These are phyloP conservation scores for Icerya purchasi DNA, from an alignment of 2,888 invertebrate genomes.

Conservation along the genomic window DNA sequence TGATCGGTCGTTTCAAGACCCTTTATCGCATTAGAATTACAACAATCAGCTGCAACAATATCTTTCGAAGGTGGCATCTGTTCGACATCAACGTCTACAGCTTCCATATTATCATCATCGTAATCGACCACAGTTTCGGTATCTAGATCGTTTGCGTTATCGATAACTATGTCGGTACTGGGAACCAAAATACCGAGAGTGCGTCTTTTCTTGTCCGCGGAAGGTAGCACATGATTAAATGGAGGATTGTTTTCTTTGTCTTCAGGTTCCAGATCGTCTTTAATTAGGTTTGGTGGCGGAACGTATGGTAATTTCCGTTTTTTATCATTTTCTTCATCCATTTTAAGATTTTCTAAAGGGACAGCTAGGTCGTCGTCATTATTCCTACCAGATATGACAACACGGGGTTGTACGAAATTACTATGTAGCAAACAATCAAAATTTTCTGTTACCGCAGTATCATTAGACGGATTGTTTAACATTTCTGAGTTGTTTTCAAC, in stretches of 20 bases:
- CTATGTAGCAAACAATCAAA: too few relatives aligned
- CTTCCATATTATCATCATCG: not conserved
- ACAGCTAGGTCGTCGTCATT: not conserved
- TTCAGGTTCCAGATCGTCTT: not conserved
- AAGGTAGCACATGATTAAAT: not conserved
- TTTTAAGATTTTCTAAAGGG: not conserved
- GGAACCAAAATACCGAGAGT: not conserved
- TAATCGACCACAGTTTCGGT: not conserved
- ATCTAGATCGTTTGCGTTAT: not conserved
- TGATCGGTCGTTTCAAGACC: too few relatives aligned
- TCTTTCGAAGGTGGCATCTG: too few relatives aligned
- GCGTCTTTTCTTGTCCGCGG: not conserved
- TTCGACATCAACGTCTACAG: not conserved
- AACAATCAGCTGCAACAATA: too few relatives aligned
- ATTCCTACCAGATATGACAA: too few relatives aligned
- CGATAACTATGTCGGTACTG: not conserved
- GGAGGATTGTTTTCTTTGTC: not conserved
- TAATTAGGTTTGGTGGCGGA: not conserved
- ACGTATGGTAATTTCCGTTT: not conserved
- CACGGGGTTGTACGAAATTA: too few relatives aligned
- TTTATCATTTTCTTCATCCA: not conserved
- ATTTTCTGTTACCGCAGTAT: too few relatives aligned
- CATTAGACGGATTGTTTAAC: too few relatives aligned
- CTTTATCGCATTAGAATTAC: too few relatives aligned
- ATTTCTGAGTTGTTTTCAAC: too few relatives aligned